phyloP scores from a whole-genome alignment of 2,888 invertebrate genomes.

The Agrilus cyanescens region DNA sequence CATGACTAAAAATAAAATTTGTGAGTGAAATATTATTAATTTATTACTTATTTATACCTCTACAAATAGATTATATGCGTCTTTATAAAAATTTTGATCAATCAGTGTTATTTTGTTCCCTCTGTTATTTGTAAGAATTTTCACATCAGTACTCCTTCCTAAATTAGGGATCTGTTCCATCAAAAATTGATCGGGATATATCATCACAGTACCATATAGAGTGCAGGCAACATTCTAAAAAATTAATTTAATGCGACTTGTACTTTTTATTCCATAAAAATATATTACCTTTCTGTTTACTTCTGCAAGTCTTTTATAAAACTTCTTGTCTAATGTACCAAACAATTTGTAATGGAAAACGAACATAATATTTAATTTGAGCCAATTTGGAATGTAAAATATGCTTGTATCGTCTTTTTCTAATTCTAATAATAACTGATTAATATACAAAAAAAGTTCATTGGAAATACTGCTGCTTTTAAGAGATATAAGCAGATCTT shows the following conservation, averaged over 20 bases:
- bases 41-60: constrained; percentile 28
- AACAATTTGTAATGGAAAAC: constrained; percentile 60
- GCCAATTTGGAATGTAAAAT: constrained; percentile 45
- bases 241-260: constrained; percentile 6
- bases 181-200: constrained; percentile 79
- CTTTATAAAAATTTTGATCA: constrained; percentile 49
- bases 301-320: constrained; percentile 61
- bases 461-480: constrained; percentile 39
- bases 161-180: constrained; percentile 47
- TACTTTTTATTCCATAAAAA: constrained; percentile 11
- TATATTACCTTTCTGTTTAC: constrained; percentile 57
- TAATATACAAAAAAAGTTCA: constrained; percentile 57
- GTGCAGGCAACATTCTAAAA: constrained; percentile 64
- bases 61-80: constrained; percentile 41
- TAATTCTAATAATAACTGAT: constrained; percentile 47
- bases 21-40: not conserved
- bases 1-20: constrained; percentile 34
- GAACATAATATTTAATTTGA: constrained; percentile 54
- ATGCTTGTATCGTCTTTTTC: constrained; percentile 47
- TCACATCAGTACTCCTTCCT: constrained; percentile 41
- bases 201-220: constrained; percentile 66
- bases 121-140: constrained; percentile 35
- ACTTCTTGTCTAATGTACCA: constrained; percentile 64
- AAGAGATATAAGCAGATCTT: constrained; percentile 23
- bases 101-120: constrained; percentile 45